Percentiles rank a stretch among this genome's conserved stretches.
Conservation (phyloP, 1,140 invertebrate species). For the Euborellia annulipes region DNA sequence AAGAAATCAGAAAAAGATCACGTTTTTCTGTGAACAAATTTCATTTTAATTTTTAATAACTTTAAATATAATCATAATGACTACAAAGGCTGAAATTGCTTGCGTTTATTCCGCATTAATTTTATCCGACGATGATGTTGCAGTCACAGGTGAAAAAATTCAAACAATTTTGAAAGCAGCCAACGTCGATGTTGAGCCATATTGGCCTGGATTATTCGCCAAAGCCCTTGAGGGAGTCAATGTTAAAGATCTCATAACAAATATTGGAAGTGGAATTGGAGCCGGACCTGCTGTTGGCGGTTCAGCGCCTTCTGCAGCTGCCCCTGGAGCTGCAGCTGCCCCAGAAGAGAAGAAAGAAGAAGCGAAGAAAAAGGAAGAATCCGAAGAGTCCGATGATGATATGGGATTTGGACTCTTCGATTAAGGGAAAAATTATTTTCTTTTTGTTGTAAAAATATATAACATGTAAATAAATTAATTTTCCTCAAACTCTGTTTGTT, state of each 20-base stretch:
- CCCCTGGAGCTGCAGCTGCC: constrained; percentile 44
- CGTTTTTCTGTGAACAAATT: too few species aligned
- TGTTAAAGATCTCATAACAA: constrained; percentile 86
- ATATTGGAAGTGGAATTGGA: constrained; percentile 85
- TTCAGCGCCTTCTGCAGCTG: constrained; percentile 42
- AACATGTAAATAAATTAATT: too few species aligned
- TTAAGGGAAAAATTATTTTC: too few species aligned
- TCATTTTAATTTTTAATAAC: too few species aligned
- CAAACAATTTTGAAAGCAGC: constrained; percentile 93
- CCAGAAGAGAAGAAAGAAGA: constrained; percentile 75
- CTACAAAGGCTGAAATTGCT: constrained; percentile 82
- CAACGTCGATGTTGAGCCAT: constrained; percentile 90
- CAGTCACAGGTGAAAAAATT: constrained; percentile 95
- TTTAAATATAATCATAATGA: too few species aligned
- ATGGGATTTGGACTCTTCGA: constrained; percentile 97
- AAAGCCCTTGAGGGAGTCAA: constrained; percentile 92
- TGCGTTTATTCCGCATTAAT: constrained; percentile 95
- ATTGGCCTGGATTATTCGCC: constrained; percentile 96
- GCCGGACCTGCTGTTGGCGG: constrained; percentile 55
- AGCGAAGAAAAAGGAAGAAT: constrained; percentile 59
- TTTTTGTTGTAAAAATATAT: too few species aligned
- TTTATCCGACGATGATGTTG: constrained; percentile 91
- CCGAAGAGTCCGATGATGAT: constrained; percentile 79
- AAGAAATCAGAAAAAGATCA: too few species aligned
- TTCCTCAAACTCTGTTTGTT: too few species aligned